These are phyloP conservation scores for Plebejus argus DNA, from an alignment of 2,888 invertebrate species.

Conservation along the genomic window DNA sequence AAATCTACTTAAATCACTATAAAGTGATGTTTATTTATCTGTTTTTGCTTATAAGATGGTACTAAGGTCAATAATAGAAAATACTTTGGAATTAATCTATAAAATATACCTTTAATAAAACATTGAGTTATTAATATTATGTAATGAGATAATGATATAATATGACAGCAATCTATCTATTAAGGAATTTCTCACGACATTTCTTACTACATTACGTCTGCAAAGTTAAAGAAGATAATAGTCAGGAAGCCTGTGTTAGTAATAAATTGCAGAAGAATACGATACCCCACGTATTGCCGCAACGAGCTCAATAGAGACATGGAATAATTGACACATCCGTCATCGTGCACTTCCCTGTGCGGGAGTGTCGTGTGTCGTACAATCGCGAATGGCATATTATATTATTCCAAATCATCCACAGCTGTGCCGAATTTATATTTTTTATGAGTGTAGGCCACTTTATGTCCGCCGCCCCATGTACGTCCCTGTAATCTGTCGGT, in stretches of 20 bases:
- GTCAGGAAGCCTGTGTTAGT: slow-evolving; percentile 12
- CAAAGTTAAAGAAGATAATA: neutral
- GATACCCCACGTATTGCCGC: slow-evolving; percentile 15
- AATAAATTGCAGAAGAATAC: slow-evolving; percentile 29
- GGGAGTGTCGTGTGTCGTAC: neutral
- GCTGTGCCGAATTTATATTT: neutral
- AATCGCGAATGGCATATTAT: neutral
- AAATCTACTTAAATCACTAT: neutral
- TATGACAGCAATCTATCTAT: neutral
- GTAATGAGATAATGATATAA: too few species aligned
- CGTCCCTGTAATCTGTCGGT: too few species aligned
- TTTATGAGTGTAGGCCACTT: too few species aligned
- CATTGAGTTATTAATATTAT: too few species aligned
- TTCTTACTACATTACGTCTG: neutral
- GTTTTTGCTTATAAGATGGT: too few species aligned
- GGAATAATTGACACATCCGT: slow-evolving; percentile 26
- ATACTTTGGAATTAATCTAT: too few species aligned
- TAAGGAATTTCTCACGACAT: neutral
- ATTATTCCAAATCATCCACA: too few species aligned
- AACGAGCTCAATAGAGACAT: slow-evolving; percentile 24
- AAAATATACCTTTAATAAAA: too few species aligned
- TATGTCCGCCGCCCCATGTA: too few species aligned
- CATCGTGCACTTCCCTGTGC: slow-evolving; percentile 18
- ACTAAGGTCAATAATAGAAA: too few species aligned
- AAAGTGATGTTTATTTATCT: too few species aligned